Percentiles rank a stretch among this genome's conserved stretches.
phyloP scores from a whole-genome alignment of 2,797 vertebrate species.

The Molossus alvarezi region DNA sequence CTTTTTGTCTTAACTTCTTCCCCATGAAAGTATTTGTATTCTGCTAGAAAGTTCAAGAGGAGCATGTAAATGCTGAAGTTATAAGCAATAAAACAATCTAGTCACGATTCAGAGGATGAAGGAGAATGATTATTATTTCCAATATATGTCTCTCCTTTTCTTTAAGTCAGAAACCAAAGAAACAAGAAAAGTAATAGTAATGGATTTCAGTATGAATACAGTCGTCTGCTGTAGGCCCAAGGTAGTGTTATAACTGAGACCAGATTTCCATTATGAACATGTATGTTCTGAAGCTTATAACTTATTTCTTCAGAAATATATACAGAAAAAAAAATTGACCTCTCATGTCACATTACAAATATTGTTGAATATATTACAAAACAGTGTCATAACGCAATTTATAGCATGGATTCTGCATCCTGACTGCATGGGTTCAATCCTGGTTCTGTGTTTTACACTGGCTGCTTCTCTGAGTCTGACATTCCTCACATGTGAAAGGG shows the following conservation, averaged over 20 bases:
- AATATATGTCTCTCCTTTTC: background rate
- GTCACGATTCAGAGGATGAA: background rate
- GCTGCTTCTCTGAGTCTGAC: background rate
- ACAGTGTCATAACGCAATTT: slow-evolving; percentile 32
- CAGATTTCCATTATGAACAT: slow-evolving; percentile 35
- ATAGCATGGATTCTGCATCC: background rate
- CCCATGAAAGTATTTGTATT: background rate
- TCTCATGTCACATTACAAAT: background rate
- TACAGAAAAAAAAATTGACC: background rate
- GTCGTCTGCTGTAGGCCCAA: background rate
- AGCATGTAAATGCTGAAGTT: background rate
- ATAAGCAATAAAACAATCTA: background rate
- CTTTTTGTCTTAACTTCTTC: background rate
- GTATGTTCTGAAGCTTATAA: background rate
- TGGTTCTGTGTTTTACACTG: background rate
- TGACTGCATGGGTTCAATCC: background rate
- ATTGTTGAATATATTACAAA: background rate
- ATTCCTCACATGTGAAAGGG: background rate
- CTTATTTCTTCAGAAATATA: background rate
- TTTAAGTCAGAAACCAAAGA: slow-evolving; percentile 4
- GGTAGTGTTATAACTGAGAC: background rate
- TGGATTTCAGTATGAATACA: background rate
- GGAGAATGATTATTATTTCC: background rate
- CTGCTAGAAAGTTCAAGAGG: background rate
- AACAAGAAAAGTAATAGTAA: background rate